Percentiles rank a stretch among this genome's conserved stretches.
These are phyloP conservation scores for Phyto melanocephala DNA, from an alignment of 2,888 invertebrate species.

Conservation along the genomic window DNA sequence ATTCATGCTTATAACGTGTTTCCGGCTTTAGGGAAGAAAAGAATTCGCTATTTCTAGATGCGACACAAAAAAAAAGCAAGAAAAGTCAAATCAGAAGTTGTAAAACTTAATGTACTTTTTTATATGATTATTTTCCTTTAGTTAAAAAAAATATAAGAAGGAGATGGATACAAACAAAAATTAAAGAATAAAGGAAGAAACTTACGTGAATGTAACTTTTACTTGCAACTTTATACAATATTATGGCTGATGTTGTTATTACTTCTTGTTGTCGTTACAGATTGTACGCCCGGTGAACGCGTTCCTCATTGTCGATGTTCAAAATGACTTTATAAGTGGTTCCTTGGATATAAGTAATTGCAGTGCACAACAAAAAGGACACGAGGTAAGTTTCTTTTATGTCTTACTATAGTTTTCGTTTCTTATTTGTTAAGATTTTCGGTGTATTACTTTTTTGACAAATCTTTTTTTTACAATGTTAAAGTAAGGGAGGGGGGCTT, in stretches of 20 bases:
- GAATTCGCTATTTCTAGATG: no score
- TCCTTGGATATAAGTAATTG: conserved; percentile 95
- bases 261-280: conserved; percentile 77
- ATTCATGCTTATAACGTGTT: conserved; percentile 48
- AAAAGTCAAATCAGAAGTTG: conserved; percentile 46
- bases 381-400: conserved; percentile 82
- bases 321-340: conserved; percentile 98
- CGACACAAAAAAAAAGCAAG: background rate
- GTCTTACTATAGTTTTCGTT: background rate
- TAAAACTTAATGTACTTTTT: conserved; percentile 52
- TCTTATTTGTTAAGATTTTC: conserved; percentile 7
- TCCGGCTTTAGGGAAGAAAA: conserved; percentile 27
- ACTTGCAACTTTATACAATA: conserved; percentile 3
- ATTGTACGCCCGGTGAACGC: conserved; percentile 92
- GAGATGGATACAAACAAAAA: background rate
- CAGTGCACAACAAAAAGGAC: conserved; percentile 93
- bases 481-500: background rate
- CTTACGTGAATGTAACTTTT: conserved; percentile 22
- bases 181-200: background rate
- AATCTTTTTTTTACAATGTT: background rate
- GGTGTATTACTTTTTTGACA: background rate
- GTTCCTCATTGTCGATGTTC: conserved; percentile 96
- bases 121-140: conserved; percentile 44
- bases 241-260: no score
- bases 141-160: background rate